These are phyloP conservation scores for Hipparchia semele DNA, from an alignment of 2,888 invertebrate species.

Conservation along the genomic window DNA sequence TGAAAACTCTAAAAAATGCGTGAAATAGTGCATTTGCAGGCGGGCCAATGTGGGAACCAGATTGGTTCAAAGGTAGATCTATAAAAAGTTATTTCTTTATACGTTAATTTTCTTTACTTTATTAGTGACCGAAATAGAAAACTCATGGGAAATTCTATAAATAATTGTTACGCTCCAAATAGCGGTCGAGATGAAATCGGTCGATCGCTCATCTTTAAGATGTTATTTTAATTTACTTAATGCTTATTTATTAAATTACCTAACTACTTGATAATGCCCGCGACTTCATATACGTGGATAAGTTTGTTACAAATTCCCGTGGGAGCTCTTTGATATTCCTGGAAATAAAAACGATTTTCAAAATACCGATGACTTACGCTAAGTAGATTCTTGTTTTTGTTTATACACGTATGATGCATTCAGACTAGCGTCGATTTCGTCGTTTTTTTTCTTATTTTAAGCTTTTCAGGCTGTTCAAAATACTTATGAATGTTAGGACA, in stretches of 20 bases:
- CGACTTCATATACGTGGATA: too few relatives aligned
- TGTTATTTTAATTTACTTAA: conserved; percentile 1
- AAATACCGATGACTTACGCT: too few relatives aligned
- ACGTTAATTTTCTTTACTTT: conserved; percentile 21
- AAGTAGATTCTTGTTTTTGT: background rate
- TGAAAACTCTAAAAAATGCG: conserved; percentile 84
- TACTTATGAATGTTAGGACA: too few relatives aligned
- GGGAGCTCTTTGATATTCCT: too few relatives aligned
- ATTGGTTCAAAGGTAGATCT: conserved; percentile 92
- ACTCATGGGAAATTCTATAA: conserved; percentile 44
- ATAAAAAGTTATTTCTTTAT: conserved; percentile 13
- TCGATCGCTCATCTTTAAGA: conserved; percentile 23
- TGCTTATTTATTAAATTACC: background rate
- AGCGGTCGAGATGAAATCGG: conserved; percentile 34
- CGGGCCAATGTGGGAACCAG: conserved; percentile 96
- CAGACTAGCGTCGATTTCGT: background rate
- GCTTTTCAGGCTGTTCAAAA: background rate
- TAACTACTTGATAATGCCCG: too few relatives aligned
- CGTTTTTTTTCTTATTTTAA: too few relatives aligned
- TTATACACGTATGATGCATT: too few relatives aligned
- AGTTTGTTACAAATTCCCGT: too few relatives aligned
- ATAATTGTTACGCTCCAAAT: conserved; percentile 40
- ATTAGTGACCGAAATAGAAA: conserved; percentile 40
- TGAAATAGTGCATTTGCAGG: conserved; percentile 96
- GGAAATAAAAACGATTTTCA: too few relatives aligned